phyloP scores from a whole-genome alignment of 92 coral and sea anemone genomes.

The Nematostella vectensis region DNA sequence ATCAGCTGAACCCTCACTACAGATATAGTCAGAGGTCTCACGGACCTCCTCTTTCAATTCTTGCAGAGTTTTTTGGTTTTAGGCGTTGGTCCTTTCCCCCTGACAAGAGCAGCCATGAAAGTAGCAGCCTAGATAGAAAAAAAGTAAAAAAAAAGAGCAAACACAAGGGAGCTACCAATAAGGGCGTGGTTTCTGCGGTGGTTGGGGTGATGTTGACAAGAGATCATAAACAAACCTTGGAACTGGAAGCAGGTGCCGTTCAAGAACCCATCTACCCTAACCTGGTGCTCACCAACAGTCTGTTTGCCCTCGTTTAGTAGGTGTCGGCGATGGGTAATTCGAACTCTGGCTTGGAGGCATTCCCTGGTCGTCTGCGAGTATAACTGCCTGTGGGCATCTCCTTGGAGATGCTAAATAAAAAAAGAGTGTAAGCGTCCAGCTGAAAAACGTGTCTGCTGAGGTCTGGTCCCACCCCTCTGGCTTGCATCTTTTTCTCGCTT shows the following conservation, averaged over 20 bases:
- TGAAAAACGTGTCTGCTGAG: conserved; percentile 10
- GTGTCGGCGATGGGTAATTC: neutral
- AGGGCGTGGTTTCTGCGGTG: no score
- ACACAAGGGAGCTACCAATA: no score
- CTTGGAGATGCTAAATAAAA: conserved; percentile 22
- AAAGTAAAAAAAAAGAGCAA: neutral
- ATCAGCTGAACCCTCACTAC: conserved; percentile 4
- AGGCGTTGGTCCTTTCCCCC: neutral
- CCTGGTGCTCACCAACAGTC: conserved; percentile 1
- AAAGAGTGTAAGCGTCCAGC: conserved; percentile 21
- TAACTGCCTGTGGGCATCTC: conserved; percentile 12
- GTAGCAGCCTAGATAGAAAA: conserved; percentile 8
- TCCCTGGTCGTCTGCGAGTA: conserved; percentile 6
- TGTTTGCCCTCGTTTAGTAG: conserved; percentile 6
- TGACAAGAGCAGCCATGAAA: conserved; percentile 10
- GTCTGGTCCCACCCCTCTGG: conserved; percentile 7
- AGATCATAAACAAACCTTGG: neutral
- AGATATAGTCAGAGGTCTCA: conserved; percentile 4
- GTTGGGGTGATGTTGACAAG: neutral
- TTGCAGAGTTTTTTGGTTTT: conserved; percentile 1
- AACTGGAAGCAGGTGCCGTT: neutral
- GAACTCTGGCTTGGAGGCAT: conserved; percentile 8
- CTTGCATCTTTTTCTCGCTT: conserved; percentile 13
- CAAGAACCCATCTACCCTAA: conserved; percentile 20
- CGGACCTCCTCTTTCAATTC: conserved; percentile 5